Evolutionary conservation across 2,888 invertebrate genomes (phyloP).

Genomic region (Alcis repandata): DNA sequence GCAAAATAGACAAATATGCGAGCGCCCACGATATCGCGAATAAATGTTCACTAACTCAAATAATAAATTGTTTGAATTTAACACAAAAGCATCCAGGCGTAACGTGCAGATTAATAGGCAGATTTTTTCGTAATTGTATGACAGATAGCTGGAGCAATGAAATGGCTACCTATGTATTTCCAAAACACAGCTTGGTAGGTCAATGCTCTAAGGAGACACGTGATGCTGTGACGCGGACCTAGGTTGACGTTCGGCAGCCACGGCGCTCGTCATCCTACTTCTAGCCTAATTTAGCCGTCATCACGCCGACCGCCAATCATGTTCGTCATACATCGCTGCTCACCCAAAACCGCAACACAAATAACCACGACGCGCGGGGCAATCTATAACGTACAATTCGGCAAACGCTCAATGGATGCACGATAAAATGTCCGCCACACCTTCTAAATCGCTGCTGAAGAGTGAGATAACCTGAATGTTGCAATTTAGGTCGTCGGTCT

Average conservation of each 20-base stretch:
- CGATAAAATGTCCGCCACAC: slow-evolving; percentile 36
- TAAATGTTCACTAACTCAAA: slow-evolving; percentile 59
- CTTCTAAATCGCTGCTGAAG: slow-evolving; percentile 60
- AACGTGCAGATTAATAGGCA: slow-evolving; percentile 62
- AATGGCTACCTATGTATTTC: slow-evolving; percentile 68
- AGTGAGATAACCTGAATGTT: slow-evolving; percentile 71
- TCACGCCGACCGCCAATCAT: slow-evolving; percentile 47
- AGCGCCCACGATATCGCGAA: slow-evolving; percentile 57
- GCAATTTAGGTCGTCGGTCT: slow-evolving; percentile 72
- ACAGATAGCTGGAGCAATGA: slow-evolving; percentile 56
- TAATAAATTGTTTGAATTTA: slow-evolving; percentile 60
- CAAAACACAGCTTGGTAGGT: slow-evolving; percentile 77
- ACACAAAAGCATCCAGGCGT: slow-evolving; percentile 49
- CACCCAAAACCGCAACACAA: slow-evolving; percentile 39
- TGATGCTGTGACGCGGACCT: slow-evolving; percentile 75
- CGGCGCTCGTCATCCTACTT: slow-evolving; percentile 61
- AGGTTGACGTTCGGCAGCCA: slow-evolving; percentile 55
- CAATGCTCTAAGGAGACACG: slow-evolving; percentile 77
- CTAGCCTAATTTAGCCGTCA: slow-evolving; percentile 66
- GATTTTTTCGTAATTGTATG: slow-evolving; percentile 61
- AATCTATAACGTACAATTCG: slow-evolving; percentile 49
- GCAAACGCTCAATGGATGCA: slow-evolving; percentile 8
- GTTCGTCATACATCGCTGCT: slow-evolving; percentile 58
- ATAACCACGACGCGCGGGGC: slow-evolving; percentile 40
- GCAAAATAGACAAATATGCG: slow-evolving; percentile 58